Conservation (phyloP, 1,140 invertebrate genomes). For the Euglossa dilemma region DNA sequence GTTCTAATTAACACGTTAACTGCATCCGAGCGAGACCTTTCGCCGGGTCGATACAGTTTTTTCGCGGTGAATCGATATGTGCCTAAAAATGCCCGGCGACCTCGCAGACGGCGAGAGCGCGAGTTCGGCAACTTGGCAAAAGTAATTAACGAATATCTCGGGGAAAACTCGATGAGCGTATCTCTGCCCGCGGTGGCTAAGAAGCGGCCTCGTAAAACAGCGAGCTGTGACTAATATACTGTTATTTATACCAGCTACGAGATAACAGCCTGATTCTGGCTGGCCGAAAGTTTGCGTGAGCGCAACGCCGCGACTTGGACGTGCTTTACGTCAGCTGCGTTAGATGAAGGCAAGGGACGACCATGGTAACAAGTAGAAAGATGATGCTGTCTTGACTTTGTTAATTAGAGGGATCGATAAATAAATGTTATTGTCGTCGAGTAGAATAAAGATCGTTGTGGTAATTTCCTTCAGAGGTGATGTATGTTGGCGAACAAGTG, state of each 20-base stretch:
- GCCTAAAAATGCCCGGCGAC: neutral
- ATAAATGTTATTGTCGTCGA: too few species aligned
- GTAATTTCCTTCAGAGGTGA: too few species aligned
- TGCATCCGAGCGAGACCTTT: neutral
- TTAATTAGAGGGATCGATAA: too few species aligned
- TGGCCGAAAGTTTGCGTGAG: constrained; percentile 63
- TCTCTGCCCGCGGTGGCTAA: neutral
- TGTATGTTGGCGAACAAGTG: too few species aligned
- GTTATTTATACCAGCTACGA: constrained; percentile 57
- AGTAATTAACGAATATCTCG: neutral
- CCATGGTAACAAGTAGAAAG: constrained; percentile 32
- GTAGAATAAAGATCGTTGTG: too few species aligned
- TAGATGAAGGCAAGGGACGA: neutral
- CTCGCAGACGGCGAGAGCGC: neutral
- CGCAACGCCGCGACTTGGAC: constrained; percentile 48
- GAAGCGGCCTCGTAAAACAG: neutral
- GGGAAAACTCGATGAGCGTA: neutral
- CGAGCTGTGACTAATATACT: constrained; percentile 61
- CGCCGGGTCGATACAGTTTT: too few species aligned
- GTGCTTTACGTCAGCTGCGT: neutral
- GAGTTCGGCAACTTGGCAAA: neutral
- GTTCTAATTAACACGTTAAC: neutral
- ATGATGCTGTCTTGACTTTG: too few species aligned
- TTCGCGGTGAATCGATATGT: neutral
- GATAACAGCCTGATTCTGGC: constrained; percentile 56